These are phyloP conservation scores for Muschampia staudingeri DNA, from an alignment of 2,888 invertebrate species.

Conservation along the genomic window DNA sequence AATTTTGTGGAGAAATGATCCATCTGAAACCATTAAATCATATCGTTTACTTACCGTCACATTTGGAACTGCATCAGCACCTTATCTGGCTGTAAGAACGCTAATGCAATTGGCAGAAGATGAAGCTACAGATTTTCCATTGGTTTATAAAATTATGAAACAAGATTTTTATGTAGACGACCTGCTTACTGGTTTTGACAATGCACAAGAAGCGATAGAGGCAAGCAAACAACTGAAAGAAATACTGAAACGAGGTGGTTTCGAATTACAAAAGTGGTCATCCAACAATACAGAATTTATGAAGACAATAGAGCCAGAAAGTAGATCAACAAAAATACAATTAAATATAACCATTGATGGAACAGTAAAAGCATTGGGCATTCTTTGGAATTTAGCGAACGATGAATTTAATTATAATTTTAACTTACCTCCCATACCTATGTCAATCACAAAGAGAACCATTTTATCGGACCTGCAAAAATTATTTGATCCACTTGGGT, in stretches of 20 bases:
- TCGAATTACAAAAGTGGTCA: conserved; percentile 8
- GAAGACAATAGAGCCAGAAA: conserved; percentile 3
- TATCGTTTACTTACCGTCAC: neutral
- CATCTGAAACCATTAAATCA: neutral
- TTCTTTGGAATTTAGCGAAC: neutral
- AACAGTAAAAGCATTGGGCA: neutral
- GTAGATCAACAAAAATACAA: neutral
- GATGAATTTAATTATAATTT: neutral
- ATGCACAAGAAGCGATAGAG: neutral
- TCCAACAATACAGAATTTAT: neutral
- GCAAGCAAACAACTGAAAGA: neutral
- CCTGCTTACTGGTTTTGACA: neutral
- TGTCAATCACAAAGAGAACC: neutral
- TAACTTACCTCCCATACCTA: neutral
- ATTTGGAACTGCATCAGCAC: neutral
- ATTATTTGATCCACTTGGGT: neutral
- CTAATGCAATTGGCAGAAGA: neutral
- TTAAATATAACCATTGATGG: neutral
- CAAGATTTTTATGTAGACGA: conserved; percentile 8
- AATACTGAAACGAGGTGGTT: neutral
- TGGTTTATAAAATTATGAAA: neutral
- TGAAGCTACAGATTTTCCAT: neutral
- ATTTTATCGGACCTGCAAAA: neutral
- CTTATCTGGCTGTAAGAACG: neutral
- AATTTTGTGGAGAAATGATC: neutral